Evolutionary conservation across 2,113 vertebrate genomes (phyloP).

Genomic region (Grammomys dolichurus): DNA sequence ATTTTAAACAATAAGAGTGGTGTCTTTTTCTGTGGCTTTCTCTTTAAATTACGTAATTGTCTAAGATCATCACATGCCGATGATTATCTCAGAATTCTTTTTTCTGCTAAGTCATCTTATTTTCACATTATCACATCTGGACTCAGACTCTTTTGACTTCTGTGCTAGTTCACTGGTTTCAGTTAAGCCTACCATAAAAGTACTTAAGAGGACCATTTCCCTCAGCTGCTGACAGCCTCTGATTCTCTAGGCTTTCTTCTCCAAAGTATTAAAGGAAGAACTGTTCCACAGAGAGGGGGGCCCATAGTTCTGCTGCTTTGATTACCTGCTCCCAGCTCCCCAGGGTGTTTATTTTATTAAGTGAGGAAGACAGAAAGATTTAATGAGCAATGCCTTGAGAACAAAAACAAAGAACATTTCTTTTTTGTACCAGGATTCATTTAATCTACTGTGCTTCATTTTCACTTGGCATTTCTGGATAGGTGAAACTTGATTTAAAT

Average conservation of each 20-base stretch:
- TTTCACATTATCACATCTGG: slow-evolving; percentile 29
- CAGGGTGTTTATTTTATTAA: slow-evolving; percentile 67
- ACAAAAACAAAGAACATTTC: slow-evolving; percentile 44
- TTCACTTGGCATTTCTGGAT: slow-evolving; percentile 38
- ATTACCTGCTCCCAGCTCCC: slow-evolving; percentile 46
- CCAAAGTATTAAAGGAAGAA: slow-evolving; percentile 54
- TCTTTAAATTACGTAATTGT: neutral
- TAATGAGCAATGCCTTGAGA: slow-evolving; percentile 38
- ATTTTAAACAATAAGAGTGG: neutral
- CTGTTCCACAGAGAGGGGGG: slow-evolving; percentile 53
- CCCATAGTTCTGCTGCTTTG: slow-evolving; percentile 45
- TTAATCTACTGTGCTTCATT: slow-evolving; percentile 6
- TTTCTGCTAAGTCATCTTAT: slow-evolving; percentile 50
- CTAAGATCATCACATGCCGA: neutral
- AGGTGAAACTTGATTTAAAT: slow-evolving; percentile 49
- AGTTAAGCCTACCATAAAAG: slow-evolving; percentile 64
- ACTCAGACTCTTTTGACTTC: slow-evolving; percentile 54
- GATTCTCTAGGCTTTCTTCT: slow-evolving; percentile 65
- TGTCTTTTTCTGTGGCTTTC: neutral
- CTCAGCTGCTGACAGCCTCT: slow-evolving; percentile 53
- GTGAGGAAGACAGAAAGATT: slow-evolving; percentile 55
- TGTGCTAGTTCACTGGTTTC: slow-evolving; percentile 60
- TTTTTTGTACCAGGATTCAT: neutral
- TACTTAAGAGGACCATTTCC: slow-evolving; percentile 61
- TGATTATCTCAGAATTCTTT: slow-evolving; percentile 31